These are phyloP conservation scores for Ceyx melanurus DNA, from an alignment of 2,113 vertebrate genomes.

Conservation along the genomic window DNA sequence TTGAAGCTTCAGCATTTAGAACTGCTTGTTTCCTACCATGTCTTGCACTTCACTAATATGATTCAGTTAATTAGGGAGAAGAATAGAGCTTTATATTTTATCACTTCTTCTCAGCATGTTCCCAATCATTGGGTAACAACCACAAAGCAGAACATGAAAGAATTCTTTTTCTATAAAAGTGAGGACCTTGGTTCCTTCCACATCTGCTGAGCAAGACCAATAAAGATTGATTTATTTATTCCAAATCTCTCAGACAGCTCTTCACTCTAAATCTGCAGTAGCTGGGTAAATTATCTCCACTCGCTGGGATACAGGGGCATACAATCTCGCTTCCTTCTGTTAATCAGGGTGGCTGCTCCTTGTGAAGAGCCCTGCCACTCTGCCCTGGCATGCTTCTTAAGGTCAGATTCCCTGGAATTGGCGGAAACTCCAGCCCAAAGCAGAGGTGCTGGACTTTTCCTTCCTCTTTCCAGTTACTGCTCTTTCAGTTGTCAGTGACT, in stretches of 20 bases:
- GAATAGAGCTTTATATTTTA: not conserved
- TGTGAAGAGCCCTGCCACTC: not conserved
- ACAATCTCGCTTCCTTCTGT: slow-evolving; percentile 7
- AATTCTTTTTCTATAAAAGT: not conserved
- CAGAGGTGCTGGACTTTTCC: not conserved
- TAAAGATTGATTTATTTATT: slow-evolving; percentile 1
- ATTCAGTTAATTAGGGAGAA: not conserved
- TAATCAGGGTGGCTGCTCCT: not conserved
- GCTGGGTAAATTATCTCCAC: not conserved
- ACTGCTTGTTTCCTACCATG: not conserved
- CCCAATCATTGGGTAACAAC: not conserved
- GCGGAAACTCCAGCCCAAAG: not conserved
- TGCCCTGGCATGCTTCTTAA: not conserved
- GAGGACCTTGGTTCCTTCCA: not conserved
- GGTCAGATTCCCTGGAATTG: not conserved
- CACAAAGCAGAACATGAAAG: not conserved
- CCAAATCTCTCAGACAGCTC: not conserved
- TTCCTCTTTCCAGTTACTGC: not conserved
- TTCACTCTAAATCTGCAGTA: not conserved
- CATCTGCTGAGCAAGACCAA: not conserved
- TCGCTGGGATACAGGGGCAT: not conserved
- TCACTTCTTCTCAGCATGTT: not conserved
- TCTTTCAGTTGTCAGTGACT: not conserved
- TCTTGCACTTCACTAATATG: not conserved
- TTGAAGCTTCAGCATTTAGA: not conserved